These are phyloP conservation scores for Lydus trimaculatus DNA, from an alignment of 2,888 invertebrate species.

Conservation along the genomic window DNA sequence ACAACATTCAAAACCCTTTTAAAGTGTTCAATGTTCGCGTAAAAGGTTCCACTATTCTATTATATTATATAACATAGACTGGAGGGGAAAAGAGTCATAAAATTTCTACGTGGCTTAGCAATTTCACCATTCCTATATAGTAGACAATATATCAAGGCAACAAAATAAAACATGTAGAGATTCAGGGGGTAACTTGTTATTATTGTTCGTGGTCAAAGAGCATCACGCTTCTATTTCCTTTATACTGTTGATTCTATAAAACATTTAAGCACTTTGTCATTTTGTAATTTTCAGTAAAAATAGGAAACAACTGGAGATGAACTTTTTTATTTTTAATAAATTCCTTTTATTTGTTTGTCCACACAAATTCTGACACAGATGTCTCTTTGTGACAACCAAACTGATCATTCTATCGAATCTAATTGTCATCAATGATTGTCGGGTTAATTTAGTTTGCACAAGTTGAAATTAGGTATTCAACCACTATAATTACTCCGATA, in stretches of 20 bases:
- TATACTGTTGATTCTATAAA: neutral
- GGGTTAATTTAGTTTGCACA: slow-evolving; percentile 25
- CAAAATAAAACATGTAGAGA: slow-evolving; percentile 7
- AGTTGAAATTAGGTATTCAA: slow-evolving; percentile 13
- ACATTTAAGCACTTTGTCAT: slow-evolving; percentile 6
- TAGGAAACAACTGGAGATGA: no score
- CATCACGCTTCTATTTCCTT: slow-evolving; percentile 10
- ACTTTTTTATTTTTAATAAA: no score
- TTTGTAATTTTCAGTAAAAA: slow-evolving; percentile 1
- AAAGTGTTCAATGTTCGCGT: neutral
- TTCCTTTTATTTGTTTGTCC: no score
- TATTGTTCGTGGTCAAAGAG: slow-evolving; percentile 16
- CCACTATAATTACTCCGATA: neutral
- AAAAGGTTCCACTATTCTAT: neutral
- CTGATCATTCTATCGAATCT: no score
- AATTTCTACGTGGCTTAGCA: slow-evolving; percentile 10
- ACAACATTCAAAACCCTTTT: neutral
- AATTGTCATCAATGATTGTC: slow-evolving; percentile 17
- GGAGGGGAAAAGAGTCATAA: slow-evolving; percentile 1
- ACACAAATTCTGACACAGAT: neutral
- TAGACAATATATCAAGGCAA: neutral
- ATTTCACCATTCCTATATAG: neutral
- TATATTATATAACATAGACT: neutral
- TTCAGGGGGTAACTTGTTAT: neutral
- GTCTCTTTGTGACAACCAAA: neutral